These are phyloP conservation scores for Catocala sponsa DNA, from an alignment of 2,888 invertebrate genomes.

Conservation along the genomic window DNA sequence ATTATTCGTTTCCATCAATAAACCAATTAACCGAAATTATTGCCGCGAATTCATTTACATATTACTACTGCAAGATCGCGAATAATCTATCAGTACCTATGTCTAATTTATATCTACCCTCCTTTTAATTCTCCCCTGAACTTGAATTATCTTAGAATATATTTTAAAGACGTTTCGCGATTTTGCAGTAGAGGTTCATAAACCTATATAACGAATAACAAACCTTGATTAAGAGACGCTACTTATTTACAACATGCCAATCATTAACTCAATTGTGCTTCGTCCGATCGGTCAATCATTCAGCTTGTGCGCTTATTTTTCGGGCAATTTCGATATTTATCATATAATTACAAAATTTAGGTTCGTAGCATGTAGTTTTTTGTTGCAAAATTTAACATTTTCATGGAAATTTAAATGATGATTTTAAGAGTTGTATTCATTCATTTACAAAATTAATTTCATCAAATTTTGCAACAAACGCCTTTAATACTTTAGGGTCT, in stretches of 20 bases:
- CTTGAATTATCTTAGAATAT: constrained; percentile 12
- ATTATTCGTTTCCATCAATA: constrained; percentile 54
- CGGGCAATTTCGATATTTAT: background rate
- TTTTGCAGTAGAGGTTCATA: constrained; percentile 34
- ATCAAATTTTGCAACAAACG: too few relatives aligned
- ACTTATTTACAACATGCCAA: constrained; percentile 65
- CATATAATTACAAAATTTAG: too few relatives aligned
- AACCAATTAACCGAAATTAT: constrained; percentile 67
- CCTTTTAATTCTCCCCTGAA: constrained; percentile 11
- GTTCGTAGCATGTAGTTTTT: too few relatives aligned
- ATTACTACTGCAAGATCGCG: constrained; percentile 32
- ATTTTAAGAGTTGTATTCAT: too few relatives aligned
- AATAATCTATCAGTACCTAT: constrained; percentile 17
- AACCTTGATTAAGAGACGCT: constrained; percentile 56
- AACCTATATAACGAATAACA: constrained; percentile 54
- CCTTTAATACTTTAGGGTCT: too few relatives aligned
- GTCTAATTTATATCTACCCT: constrained; percentile 22
- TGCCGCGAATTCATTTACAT: constrained; percentile 65
- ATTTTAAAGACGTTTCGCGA: constrained; percentile 32
- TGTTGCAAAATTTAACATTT: too few relatives aligned
- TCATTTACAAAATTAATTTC: too few relatives aligned
- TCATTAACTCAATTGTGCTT: constrained; percentile 64
- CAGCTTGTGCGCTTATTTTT: constrained; percentile 64
- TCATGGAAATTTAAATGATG: too few relatives aligned
- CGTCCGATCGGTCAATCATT: constrained; percentile 65